Evolutionary conservation across 2,888 invertebrate genomes (phyloP).

Genomic region (Melinopterus prodromus): DNA sequence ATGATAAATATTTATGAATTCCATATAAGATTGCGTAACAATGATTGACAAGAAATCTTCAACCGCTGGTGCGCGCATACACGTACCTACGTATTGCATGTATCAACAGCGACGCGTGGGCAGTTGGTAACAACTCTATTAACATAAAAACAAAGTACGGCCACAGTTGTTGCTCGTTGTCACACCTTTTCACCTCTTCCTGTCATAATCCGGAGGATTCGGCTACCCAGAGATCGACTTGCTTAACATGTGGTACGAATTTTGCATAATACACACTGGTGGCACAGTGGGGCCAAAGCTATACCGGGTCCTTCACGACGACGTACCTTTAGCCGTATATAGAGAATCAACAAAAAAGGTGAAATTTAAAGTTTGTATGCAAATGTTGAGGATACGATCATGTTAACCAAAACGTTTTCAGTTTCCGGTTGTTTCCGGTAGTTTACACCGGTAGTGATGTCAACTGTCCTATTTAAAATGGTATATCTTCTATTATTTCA

Average conservation of each 20-base stretch:
- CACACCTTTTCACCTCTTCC: conserved; percentile 32
- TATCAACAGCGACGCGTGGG: conserved; percentile 25
- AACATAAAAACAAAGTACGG: conserved; percentile 37
- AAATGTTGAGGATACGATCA: too few relatives aligned
- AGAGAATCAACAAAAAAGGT: too few relatives aligned
- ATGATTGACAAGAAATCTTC: not conserved
- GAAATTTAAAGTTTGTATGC: too few relatives aligned
- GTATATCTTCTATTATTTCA: too few relatives aligned
- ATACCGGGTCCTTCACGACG: not conserved
- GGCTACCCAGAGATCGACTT: not conserved
- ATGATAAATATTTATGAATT: not conserved
- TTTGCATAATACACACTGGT: not conserved
- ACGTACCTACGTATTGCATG: conserved; percentile 23
- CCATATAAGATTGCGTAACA: conserved; percentile 4
- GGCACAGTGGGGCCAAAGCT: not conserved
- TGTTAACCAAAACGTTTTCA: too few relatives aligned
- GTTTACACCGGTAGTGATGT: too few relatives aligned
- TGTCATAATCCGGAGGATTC: conserved; percentile 4
- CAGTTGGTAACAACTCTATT: conserved; percentile 38
- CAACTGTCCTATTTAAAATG: too few relatives aligned
- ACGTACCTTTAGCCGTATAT: too few relatives aligned
- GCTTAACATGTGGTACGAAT: not conserved
- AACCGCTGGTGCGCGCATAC: conserved; percentile 11
- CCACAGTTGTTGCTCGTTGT: conserved; percentile 17
- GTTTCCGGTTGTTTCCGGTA: too few relatives aligned